Evolutionary conservation across 2,113 vertebrate genomes (phyloP), one percentile per base, ranked within the genome.

Genomic region (Urocynchramus pylzowi): DNA sequence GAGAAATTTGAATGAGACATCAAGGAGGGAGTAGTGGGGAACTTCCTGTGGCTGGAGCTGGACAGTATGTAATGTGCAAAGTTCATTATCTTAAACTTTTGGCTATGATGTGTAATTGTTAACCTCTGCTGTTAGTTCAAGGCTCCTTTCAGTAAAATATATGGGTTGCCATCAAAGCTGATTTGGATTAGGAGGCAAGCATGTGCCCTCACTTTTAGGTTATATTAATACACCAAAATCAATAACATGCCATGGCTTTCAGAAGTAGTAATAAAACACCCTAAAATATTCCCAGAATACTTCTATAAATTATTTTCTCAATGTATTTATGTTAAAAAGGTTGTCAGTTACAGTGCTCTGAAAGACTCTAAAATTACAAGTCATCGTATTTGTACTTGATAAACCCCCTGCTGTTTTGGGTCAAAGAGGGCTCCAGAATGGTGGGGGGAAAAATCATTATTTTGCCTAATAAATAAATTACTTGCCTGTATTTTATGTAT

Each of bases 401-500:
- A 98, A 98, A 97, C 95, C 96, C 97, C 97, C 93, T 94, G 93
- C 96, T 97, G 97, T 69, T 97, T 97, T 95, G 95, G 98, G 97
- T 98, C 97, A 97, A 86, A 96, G 88, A 95, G 92, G 97, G 96
- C 97, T 97, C 94, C 84, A 95, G 90, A 97, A 92, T 8, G 42
- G 96, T 83, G 52, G 6, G 35, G 22, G 14, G 5, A 6, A 15
- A 98, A 98, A 98, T 98, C 98, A 98, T 98, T 98, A 98, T 98
- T 98, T 98, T 98, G 77, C 94, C 96, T 98, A 98, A 98, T 98
- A 99, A 98, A 98, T 98, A 98, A 98, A 98, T 98, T 98, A 98
- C 97, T 98, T 97, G 97, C 95, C 98, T 97, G 97, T 98, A 98
- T 98, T 98, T 98, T 98, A 98, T 97, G 96, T 97, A 98, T 98